phyloP scores from a whole-genome alignment of 2,888 invertebrate genomes.

The Caenorhabditis zanzibari region DNA sequence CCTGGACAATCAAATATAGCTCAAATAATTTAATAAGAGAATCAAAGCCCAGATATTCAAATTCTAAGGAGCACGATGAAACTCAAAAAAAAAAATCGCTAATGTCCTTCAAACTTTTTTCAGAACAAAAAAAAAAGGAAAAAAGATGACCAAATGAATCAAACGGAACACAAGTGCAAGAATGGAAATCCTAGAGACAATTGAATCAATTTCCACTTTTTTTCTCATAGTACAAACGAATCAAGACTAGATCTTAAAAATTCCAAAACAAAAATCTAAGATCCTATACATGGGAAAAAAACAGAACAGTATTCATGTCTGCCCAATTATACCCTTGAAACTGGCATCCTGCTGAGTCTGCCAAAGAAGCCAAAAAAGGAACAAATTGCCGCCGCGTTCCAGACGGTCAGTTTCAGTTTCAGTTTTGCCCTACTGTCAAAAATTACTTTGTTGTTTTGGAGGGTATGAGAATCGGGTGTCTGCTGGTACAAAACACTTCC shows the following conservation, averaged over 20 bases:
- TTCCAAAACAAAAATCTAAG: too few species aligned
- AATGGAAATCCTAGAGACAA: constrained; percentile 12
- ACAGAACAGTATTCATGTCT: constrained; percentile 51
- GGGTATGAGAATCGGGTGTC: neutral
- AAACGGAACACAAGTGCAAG: constrained; percentile 42
- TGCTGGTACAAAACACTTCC: constrained; percentile 55
- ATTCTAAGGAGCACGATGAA: too few species aligned
- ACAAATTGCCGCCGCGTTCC: constrained; percentile 14
- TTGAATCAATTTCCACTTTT: constrained; percentile 6
- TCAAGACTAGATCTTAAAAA: neutral
- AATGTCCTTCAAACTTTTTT: neutral
- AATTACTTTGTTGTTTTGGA: constrained; percentile 17
- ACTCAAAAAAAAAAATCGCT: neutral
- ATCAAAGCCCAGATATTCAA: too few species aligned
- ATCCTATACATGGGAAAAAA: neutral
- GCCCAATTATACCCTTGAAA: constrained; percentile 60
- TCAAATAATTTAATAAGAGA: too few species aligned
- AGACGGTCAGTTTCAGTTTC: constrained; percentile 30
- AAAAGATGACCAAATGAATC: constrained; percentile 20
- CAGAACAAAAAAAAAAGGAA: neutral
- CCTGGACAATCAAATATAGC: too few species aligned
- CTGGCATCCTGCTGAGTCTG: constrained; percentile 54
- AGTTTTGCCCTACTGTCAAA: neutral
- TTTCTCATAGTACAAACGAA: constrained; percentile 7
- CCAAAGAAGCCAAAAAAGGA: constrained; percentile 31